A percentile compares a stretch with the other conserved stretches of the same genome.
Conservation (phyloP, 2,113 vertebrate genomes). For the Macroglossus sobrinus region DNA sequence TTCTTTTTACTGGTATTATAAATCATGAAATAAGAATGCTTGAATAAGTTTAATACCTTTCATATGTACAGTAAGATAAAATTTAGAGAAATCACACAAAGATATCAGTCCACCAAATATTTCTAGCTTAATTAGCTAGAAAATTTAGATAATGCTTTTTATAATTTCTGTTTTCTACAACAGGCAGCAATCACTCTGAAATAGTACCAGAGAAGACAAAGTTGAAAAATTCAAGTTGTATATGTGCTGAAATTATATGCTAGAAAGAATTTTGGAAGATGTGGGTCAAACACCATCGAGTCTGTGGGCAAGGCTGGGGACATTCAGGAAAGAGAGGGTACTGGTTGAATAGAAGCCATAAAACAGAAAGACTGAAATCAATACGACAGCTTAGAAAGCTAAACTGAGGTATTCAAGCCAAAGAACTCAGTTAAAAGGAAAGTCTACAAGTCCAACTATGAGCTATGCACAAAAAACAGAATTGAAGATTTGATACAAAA, state of each 20-base stretch:
- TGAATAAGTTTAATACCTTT: not conserved
- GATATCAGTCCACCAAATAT: not conserved
- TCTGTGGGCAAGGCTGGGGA: not conserved
- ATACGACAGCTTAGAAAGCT: not conserved
- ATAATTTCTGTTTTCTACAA: not conserved
- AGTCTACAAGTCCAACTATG: not conserved
- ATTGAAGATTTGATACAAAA: not conserved
- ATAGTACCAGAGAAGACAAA: not conserved
- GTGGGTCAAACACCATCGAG: not conserved
- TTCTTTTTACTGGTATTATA: not conserved
- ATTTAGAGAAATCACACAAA: not conserved
- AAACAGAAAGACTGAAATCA: not conserved
- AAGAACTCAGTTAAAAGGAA: not conserved
- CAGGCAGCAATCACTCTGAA: not conserved
- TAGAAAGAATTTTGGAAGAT: not conserved
- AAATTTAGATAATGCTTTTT: not conserved
- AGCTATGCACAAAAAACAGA: not conserved
- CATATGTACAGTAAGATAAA: not conserved
- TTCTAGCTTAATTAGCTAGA: not conserved
- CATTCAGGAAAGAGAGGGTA: not conserved
- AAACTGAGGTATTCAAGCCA: not conserved
- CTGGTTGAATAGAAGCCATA: not conserved
- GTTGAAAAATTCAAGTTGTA: not conserved
- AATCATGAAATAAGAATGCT: not conserved
- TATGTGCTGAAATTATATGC: not conserved